Evolutionary conservation across 2,113 vertebrate genomes (phyloP), one percentile per base, ranked within the genome.

Genomic region (Rhinichthys klamathensis): DNA sequence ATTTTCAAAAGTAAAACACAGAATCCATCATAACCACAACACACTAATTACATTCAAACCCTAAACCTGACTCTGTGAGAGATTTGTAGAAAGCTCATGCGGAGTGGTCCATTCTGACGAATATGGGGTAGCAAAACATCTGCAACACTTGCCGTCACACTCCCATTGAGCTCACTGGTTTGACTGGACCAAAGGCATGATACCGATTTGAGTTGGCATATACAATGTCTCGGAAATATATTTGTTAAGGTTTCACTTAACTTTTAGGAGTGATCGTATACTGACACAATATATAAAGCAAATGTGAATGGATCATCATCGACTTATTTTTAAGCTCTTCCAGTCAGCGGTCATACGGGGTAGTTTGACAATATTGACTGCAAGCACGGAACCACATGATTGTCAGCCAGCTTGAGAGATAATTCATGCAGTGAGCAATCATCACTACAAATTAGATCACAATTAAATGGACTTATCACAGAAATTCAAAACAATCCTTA

Each of bases 1-100:
- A 92, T 89, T 90, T 87, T 93, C 74, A 86, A 90, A 91, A 87
- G 51, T 89, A 72, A 87, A 85, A 89, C 89, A 89, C 80, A 87
- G 78, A 77, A 76, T 46, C 82, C 76, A 90, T 86, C 63, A 80
- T 84, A 67, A 77, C 32, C 75, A 85, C 80, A 61, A 61, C 77
- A 88, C 76, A 83, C 73, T 75, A 72, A 88, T 77, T 69, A 87
- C 90, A 92, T 87, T 86, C 86, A 90, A 88, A 82, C 91, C 87
- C 86, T 85, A 87, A 90, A 88, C 90, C 88, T 65, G 70, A 84
- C 82, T 77, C 15, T 54, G 41, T 67, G 65, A 84, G 38, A 73
- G 88, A 84, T 81, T 89, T n/a, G 1, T 90, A 87, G 92, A 91
- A 91, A 92, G 89, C 90, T 92, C 25, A 79, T 91, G 18, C 46